These are phyloP conservation scores for Helicoverpa assulta DNA, from an alignment of 2,888 invertebrate species.

Conservation along the genomic window DNA sequence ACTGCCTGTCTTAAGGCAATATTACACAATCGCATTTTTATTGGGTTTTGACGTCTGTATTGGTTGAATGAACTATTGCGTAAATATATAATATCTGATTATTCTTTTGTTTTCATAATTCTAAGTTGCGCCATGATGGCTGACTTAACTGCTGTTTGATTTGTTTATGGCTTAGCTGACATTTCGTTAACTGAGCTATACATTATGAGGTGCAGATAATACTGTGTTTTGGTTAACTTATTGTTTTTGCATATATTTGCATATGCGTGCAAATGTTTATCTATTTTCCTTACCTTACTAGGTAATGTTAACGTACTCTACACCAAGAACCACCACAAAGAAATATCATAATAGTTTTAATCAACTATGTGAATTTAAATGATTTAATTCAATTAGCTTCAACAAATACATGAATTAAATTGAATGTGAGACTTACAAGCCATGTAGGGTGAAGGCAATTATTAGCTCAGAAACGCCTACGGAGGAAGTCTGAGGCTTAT, in stretches of 20 bases:
- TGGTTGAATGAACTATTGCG: slow-evolving; percentile 30
- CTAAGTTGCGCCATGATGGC: slow-evolving; percentile 13
- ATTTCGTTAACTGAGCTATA: too few species aligned
- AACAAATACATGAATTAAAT: slow-evolving; percentile 50
- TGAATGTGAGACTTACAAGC: slow-evolving; percentile 27
- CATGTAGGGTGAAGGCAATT: slow-evolving; percentile 16
- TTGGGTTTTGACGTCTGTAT: neutral
- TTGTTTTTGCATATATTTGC: neutral
- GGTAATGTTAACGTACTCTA: too few species aligned
- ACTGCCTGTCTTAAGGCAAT: neutral
- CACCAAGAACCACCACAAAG: neutral
- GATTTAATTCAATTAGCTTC: slow-evolving; percentile 38
- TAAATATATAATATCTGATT: slow-evolving; percentile 8
- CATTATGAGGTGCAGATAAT: too few species aligned
- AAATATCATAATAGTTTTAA: slow-evolving; percentile 25
- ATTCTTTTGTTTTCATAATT: slow-evolving; percentile 43
- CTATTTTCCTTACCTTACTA: neutral
- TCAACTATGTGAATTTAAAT: slow-evolving; percentile 39
- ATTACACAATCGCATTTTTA: slow-evolving; percentile 1
- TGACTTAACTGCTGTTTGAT: slow-evolving; percentile 10
- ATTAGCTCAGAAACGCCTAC: slow-evolving; percentile 5
- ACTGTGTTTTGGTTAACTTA: slow-evolving; percentile 3
- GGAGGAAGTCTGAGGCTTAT: neutral
- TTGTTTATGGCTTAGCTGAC: neutral
- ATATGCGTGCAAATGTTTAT: neutral